A percentile compares a stretch with the other conserved stretches of the same genome.
phyloP scores from a whole-genome alignment of 1,140 invertebrate genomes.

The Tyrophagus putrescentiae region DNA sequence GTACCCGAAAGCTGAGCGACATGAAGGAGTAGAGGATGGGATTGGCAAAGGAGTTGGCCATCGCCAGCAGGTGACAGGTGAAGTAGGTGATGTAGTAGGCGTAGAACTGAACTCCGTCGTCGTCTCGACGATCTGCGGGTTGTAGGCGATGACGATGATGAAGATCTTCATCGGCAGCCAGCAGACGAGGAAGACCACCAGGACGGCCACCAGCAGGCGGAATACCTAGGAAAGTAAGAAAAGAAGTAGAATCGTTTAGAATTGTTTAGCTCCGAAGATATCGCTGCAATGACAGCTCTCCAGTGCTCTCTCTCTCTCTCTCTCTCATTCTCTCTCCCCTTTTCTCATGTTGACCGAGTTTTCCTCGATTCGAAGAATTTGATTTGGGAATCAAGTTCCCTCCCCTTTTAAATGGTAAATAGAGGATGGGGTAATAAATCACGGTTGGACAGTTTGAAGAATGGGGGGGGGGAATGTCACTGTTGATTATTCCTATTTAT shows the following conservation, averaged over 20 bases:
- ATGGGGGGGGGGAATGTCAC: too few relatives aligned
- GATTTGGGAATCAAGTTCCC: too few relatives aligned
- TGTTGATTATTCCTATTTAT: too few relatives aligned
- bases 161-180: constrained; percentile 42
- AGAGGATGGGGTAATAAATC: too few relatives aligned
- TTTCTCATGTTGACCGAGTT: too few relatives aligned
- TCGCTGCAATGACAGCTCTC: too few relatives aligned
- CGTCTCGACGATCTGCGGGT: constrained; percentile 22
- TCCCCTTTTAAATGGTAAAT: too few relatives aligned
- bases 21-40: constrained; percentile 76
- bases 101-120: constrained; percentile 28
- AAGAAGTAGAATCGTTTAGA: background rate
- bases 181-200: constrained; percentile 40
- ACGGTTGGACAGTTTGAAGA: too few relatives aligned
- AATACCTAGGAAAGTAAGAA: constrained; percentile 35
- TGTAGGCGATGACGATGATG: constrained; percentile 32
- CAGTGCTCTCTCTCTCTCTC: too few relatives aligned
- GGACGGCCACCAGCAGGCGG: constrained; percentile 42
- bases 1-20: constrained; percentile 64
- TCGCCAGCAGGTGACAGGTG: constrained; percentile 33
- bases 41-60: constrained; percentile 65
- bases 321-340: too few relatives aligned
- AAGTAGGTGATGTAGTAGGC: constrained; percentile 36
- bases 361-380: too few relatives aligned
- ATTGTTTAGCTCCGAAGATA: too few relatives aligned